Evolutionary conservation across 2,888 invertebrate species (phyloP), one percentile per base, ranked within the genome.

Genomic region (Cosmorhoe ocellata): DNA sequence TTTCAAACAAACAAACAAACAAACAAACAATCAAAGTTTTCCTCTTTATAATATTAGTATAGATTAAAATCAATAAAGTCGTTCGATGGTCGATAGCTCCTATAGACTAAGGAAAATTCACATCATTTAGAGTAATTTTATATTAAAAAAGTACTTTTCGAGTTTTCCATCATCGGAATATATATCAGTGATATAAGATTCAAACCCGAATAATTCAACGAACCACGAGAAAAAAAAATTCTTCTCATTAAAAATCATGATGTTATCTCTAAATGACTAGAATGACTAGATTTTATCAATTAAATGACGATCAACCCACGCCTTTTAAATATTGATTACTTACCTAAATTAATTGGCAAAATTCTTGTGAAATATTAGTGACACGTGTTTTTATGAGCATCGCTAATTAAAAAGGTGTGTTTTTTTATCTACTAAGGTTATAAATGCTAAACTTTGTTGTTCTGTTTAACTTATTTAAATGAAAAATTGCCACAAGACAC

Each of bases 291-390:
- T 48, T 46, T 37, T 49, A 51, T 53, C 49, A 36, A 51, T 44
- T 46, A 51, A 51, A 46, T 45, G 51, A 42, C 46, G 53, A 56
- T 42, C 51, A 11, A 50, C 60, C 60, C 56, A 61, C 58, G 45
- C 51, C 8, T 40, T 41, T 46, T 46, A 42, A 43, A 34, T 47
- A 48, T 52, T 48, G 47, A 52, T 44, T 30, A 4, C 2, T 18
- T 18, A 4, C 2, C 4, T 18, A 44, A 36, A 48, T 43, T 52
- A 52, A 52, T 52, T 48, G 31, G 39, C 47, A 44, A 48, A 43
- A 42, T 40, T 33, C 33, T 36, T 36, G 34, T 18, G 31, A 36
- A 44, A 36, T 24, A 24, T 39, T 39, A 31, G 39, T 44, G 30
- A 47, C 14, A 10, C 22, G 24, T 13, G 7, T 37, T 41, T 51